Evolutionary conservation across 2,113 vertebrate genomes (phyloP).

Genomic region (Arenaria interpres): DNA sequence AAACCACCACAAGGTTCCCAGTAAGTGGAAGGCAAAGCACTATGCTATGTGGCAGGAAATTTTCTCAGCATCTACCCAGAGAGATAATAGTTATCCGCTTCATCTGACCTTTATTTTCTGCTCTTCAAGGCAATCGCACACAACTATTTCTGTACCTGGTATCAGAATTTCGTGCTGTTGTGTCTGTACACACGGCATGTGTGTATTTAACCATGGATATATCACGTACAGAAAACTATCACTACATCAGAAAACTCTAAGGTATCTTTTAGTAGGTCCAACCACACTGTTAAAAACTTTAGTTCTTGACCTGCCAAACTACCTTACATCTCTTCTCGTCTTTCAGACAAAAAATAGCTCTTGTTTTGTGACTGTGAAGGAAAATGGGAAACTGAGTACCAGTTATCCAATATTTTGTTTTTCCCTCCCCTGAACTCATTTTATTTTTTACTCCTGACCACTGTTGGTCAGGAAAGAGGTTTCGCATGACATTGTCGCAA

Average conservation of each 20-base stretch:
- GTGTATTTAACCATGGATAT: background rate
- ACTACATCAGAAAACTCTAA: background rate
- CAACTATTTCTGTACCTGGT: background rate
- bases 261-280: background rate
- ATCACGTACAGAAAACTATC: background rate
- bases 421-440: background rate
- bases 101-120: background rate
- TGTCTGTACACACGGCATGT: background rate
- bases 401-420: background rate
- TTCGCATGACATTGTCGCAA: background rate
- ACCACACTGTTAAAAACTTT: background rate
- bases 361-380: background rate
- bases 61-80: background rate
- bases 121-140: background rate
- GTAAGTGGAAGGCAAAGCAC: background rate
- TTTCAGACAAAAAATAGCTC: background rate
- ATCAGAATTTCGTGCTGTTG: background rate
- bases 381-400: background rate
- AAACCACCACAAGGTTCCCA: background rate
- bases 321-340: background rate
- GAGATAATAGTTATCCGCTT: background rate
- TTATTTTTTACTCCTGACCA: background rate
- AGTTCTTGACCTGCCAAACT: background rate
- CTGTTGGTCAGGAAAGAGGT: conserved; percentile 6
- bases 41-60: background rate